A percentile compares a stretch with the other conserved stretches of the same genome.
phyloP scores from a whole-genome alignment of 2,888 invertebrate species.

The Pyrrhia umbra region DNA sequence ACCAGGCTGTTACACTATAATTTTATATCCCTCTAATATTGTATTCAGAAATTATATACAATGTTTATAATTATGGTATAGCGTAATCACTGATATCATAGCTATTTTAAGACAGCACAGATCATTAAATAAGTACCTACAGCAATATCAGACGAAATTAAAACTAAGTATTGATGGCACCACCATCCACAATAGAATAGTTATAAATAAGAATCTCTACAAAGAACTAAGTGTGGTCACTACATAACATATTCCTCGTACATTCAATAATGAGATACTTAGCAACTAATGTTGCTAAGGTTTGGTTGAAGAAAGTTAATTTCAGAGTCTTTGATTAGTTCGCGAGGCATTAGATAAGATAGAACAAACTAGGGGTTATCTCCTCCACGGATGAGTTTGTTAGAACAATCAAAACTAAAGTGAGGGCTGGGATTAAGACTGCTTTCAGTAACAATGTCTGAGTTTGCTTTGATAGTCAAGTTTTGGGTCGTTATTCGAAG shows the following conservation, averaged over 20 bases:
- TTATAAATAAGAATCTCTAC: slow-evolving; percentile 36
- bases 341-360: slow-evolving; percentile 7
- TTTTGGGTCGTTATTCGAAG: not conserved
- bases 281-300: not conserved
- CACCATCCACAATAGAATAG: slow-evolving; percentile 52
- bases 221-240: slow-evolving; percentile 25
- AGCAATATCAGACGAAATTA: slow-evolving; percentile 42
- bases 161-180: slow-evolving; percentile 59
- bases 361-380: slow-evolving; percentile 14
- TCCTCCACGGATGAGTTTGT: slow-evolving; percentile 16
- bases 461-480: slow-evolving; percentile 15
- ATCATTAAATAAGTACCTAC: slow-evolving; percentile 38
- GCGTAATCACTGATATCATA: slow-evolving; percentile 32
- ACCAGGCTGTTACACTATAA: slow-evolving; percentile 30
- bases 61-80: slow-evolving; percentile 28
- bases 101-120: slow-evolving; percentile 38
- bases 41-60: slow-evolving; percentile 18
- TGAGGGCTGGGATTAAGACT: slow-evolving; percentile 17
- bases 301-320: slow-evolving; percentile 11
- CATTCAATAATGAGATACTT: slow-evolving; percentile 12
- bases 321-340: slow-evolving; percentile 6
- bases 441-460: slow-evolving; percentile 8
- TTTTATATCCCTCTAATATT: slow-evolving; percentile 9
- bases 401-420: slow-evolving; percentile 27
- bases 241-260: slow-evolving; percentile 48